Evolutionary conservation across 2,113 vertebrate species (phyloP).

Genomic region (Centropus bengalensis): DNA sequence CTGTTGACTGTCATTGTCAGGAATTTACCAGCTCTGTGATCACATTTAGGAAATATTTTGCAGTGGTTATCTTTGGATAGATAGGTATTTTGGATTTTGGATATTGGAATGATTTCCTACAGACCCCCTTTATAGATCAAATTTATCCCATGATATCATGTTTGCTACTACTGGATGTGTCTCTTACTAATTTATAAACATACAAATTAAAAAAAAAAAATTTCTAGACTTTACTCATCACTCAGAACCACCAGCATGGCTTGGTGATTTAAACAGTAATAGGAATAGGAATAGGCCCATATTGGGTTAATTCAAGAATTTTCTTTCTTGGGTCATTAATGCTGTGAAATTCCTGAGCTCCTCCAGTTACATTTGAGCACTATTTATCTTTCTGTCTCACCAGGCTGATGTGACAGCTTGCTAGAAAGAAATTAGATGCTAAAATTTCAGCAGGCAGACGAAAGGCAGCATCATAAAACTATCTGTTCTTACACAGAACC

Average conservation of each 20-base stretch:
- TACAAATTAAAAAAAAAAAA: background rate
- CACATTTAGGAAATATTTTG: background rate
- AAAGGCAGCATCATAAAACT: background rate
- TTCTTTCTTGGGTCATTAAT: background rate
- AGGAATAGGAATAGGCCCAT: background rate
- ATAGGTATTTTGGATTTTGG: background rate
- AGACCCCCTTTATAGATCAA: background rate
- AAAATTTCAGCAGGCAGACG: background rate
- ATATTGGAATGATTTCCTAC: background rate
- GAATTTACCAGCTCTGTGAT: background rate
- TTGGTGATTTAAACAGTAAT: background rate
- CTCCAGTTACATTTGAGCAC: background rate
- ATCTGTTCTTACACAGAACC: background rate
- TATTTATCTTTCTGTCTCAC: background rate
- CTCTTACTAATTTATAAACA: background rate
- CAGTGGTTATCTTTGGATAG: background rate
- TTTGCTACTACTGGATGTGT: background rate
- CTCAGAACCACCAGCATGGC: background rate
- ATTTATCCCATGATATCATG: background rate
- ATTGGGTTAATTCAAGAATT: background rate
- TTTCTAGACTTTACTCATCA: background rate
- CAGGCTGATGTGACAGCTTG: background rate
- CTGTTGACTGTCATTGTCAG: background rate
- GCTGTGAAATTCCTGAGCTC: background rate
- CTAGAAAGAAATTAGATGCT: background rate